Percentiles rank a stretch among this genome's conserved stretches.
Evolutionary conservation across 2,888 invertebrate genomes (phyloP).

Genomic region (Strigamia transsilvanica): DNA sequence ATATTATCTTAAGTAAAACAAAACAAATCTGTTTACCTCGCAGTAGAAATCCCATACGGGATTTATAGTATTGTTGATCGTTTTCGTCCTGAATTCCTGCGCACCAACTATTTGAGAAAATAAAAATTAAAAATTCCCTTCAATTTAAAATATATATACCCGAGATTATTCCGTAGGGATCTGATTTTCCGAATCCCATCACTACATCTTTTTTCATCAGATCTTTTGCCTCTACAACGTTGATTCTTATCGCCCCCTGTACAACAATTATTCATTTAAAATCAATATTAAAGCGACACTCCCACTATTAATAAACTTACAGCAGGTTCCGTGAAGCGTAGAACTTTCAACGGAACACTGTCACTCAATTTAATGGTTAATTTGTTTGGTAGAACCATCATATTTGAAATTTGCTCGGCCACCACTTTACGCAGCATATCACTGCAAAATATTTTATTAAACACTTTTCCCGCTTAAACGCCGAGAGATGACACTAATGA

Average conservation of each 20-base stretch:
- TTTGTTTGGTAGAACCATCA: conserved; percentile 97
- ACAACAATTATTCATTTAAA: conserved; percentile 54
- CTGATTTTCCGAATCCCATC: conserved; percentile 94
- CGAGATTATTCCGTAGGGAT: conserved; percentile 86
- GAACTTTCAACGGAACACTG: conserved; percentile 78
- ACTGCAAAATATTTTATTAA: conserved; percentile 67
- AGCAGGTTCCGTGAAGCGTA: conserved; percentile 92
- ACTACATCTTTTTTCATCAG: conserved; percentile 96
- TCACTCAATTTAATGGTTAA: conserved; percentile 87
- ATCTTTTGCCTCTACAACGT: conserved; percentile 93
- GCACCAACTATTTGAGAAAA: conserved; percentile 78
- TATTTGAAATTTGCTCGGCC: conserved; percentile 86
- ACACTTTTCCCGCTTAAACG: no score
- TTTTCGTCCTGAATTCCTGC: conserved; percentile 91
- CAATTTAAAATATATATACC: conserved; percentile 59
- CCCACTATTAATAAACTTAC: conserved; percentile 66
- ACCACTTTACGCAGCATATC: conserved; percentile 88
- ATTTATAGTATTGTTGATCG: conserved; percentile 90
- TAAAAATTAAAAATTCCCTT: not conserved
- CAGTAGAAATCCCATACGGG: conserved; percentile 98
- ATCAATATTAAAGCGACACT: not conserved
- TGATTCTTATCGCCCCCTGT: conserved; percentile 91
- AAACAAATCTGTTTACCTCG: conserved; percentile 74
- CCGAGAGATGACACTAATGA: no score
- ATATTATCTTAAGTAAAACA: not conserved